Evolutionary conservation across 2,113 vertebrate genomes (phyloP).

Genomic region (Zootoca vivipara): DNA sequence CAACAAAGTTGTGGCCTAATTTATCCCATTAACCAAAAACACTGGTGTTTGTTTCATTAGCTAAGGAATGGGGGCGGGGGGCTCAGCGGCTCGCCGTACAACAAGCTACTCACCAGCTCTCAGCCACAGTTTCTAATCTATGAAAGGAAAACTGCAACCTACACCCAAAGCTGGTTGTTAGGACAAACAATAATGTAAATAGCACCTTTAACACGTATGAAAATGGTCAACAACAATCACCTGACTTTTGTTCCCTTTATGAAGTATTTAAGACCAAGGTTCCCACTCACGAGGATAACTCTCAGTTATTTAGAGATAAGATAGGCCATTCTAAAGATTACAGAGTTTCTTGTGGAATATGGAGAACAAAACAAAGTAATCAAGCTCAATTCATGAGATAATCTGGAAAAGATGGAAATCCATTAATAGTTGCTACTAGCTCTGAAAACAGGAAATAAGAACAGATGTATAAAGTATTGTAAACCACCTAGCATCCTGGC

Average conservation of each 20-base stretch:
- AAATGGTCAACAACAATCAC: not conserved
- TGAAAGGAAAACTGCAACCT: not conserved
- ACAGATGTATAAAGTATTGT: not conserved
- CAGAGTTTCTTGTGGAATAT: not conserved
- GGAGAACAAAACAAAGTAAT: not conserved
- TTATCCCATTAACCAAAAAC: too few species aligned
- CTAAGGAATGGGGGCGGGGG: too few species aligned
- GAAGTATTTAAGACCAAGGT: not conserved
- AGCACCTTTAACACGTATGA: too few species aligned
- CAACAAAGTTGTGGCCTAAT: too few species aligned
- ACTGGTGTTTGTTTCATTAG: too few species aligned
- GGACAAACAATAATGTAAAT: not conserved
- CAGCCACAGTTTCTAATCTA: not conserved
- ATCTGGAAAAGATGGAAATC: not conserved
- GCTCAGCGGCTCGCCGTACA: too few species aligned
- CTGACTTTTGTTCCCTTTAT: not conserved
- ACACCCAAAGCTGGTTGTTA: not conserved
- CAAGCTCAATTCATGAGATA: not conserved
- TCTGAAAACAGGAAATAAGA: slow-evolving; percentile 7
- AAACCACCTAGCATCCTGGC: not conserved
- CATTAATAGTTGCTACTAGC: not conserved
- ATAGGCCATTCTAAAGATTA: not conserved
- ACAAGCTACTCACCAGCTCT: not conserved
- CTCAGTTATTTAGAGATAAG: not conserved
- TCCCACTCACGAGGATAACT: not conserved